These are phyloP conservation scores for Salminus brasiliensis DNA, from an alignment of 2,113 vertebrate species.

Conservation along the genomic window DNA sequence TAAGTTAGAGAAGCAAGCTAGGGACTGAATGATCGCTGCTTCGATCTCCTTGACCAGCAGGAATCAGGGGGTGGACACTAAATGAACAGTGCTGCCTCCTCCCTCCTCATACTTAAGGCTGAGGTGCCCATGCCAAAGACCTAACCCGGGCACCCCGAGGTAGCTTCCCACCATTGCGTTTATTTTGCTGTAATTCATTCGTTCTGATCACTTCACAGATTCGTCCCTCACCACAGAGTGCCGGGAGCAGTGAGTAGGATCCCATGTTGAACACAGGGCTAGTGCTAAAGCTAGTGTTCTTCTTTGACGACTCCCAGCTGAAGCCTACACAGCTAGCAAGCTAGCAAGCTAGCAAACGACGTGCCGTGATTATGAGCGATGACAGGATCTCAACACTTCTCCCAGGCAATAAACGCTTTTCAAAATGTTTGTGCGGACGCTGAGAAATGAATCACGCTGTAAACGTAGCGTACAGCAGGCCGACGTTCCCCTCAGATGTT, in stretches of 20 bases:
- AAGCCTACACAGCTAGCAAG: background rate
- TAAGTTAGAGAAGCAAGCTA: too few species aligned
- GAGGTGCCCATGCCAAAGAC: too few species aligned
- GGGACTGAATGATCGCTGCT: too few species aligned
- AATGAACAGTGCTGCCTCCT: too few species aligned
- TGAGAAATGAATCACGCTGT: conserved; percentile 83
- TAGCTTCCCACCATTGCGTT: too few species aligned
- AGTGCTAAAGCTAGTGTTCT: background rate
- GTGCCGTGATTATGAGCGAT: conserved; percentile 14
- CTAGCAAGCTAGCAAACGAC: background rate
- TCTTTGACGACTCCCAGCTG: conserved; percentile 7
- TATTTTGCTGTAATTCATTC: too few species aligned
- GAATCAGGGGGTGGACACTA: too few species aligned
- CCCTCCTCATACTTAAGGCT: too few species aligned
- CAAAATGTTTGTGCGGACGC: conserved; percentile 73
- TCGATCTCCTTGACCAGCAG: too few species aligned
- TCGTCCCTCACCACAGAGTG: too few species aligned
- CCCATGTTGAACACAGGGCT: background rate
- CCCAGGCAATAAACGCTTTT: conserved; percentile 44
- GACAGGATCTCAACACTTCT: conserved; percentile 33
- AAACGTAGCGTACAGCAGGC: conserved; percentile 79
- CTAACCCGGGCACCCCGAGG: too few species aligned
- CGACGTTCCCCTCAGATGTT: conserved; percentile 84
- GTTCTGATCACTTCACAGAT: too few species aligned
- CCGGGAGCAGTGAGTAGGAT: background rate